Evolutionary conservation across 2,888 invertebrate species (phyloP), one percentile per base, ranked within the genome.

Genomic region (Brenthis daphne): DNA sequence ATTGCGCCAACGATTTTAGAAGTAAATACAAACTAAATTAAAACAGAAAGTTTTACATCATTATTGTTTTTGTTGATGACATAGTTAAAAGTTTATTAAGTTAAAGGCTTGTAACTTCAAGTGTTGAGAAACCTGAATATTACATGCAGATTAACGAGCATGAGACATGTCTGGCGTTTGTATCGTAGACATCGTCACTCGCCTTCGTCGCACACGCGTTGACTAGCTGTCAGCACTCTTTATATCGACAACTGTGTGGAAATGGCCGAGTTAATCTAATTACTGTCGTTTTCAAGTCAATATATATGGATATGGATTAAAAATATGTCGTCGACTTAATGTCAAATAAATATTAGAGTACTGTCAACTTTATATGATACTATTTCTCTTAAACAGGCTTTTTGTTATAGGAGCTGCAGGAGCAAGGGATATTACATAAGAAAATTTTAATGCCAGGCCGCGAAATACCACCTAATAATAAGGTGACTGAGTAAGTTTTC

Each of bases 401-500:
- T 82, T 86, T 87, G 83, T 90, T 89, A 69, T 80, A 92, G 92
- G 88, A 87, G 53, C 81, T 92, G 67, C 71, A 78, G 74, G 73
- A 77, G 67, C 86, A 85, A 56, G 91, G 91, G 64, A 77, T 92
- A 69, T 75, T 79, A 54, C 80, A 92, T 80, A 87, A 81, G 85
- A 92, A 92, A 83, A 88, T 92, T 73, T 82, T 87, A 58, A 85
- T 90, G 79, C 88, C 88, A 16, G 92, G 92, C 69, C 88, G 89
- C 71, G 77, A 86, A 67, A 79, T 92, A 79, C 92, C 92, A 69
- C 86, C 91, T 8, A 83, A 87, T 77, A 65, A 76, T 68, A 84
- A 81, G 80, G 89, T 92, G 67, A 78, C 67, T 74, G 80, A 87
- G 92, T 92, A 85, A 89, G 92, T 90, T 76, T 64, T 37, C 73